These are phyloP conservation scores for Camelus dromedarius DNA, from an alignment of 2,113 vertebrate genomes.

Conservation along the genomic window DNA sequence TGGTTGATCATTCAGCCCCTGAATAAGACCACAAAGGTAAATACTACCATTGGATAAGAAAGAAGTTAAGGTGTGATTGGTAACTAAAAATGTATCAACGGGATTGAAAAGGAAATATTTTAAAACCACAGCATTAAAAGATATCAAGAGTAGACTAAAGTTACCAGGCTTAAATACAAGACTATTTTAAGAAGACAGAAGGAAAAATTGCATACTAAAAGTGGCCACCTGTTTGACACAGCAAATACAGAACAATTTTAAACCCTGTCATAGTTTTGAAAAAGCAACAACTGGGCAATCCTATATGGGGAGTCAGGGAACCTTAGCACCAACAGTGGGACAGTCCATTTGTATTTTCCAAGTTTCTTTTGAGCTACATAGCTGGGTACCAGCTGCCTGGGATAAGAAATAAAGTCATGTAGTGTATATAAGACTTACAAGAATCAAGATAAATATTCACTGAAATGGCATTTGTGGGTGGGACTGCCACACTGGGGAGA, in stretches of 20 bases:
- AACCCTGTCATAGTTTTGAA: slow-evolving; percentile 11
- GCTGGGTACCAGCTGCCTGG: background rate
- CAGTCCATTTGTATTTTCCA: background rate
- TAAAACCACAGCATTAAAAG: slow-evolving; percentile 35
- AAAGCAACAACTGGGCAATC: background rate
- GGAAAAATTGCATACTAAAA: background rate
- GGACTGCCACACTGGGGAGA: background rate
- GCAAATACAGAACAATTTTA: slow-evolving; percentile 22
- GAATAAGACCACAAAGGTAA: background rate
- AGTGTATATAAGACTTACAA: background rate
- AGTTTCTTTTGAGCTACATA: background rate
- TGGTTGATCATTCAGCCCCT: background rate
- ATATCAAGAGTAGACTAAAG: background rate
- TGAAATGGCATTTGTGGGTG: background rate
- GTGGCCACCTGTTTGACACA: slow-evolving; percentile 21
- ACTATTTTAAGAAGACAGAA: slow-evolving; percentile 1
- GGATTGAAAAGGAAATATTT: background rate
- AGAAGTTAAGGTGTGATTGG: background rate
- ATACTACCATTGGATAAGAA: background rate
- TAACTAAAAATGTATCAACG: slow-evolving; percentile 1
- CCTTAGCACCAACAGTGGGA: background rate
- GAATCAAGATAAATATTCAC: background rate
- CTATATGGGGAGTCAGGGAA: background rate
- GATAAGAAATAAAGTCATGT: background rate
- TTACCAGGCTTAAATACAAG: background rate